Evolutionary conservation across 1,140 invertebrate genomes (phyloP).

Genomic region (Neodiprion pinetum): DNA sequence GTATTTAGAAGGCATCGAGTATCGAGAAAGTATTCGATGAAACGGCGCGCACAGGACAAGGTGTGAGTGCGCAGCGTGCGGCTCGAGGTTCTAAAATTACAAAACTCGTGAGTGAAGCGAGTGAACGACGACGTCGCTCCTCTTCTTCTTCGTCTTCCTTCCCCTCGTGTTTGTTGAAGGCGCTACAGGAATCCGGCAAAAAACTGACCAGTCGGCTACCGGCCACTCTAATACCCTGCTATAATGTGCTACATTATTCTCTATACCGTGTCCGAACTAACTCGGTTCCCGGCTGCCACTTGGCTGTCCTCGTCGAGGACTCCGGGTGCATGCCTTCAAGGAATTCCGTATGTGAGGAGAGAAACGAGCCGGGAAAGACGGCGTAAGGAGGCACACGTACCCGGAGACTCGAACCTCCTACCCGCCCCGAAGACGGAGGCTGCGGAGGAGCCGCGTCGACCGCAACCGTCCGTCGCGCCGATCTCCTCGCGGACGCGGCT

Average conservation of each 20-base stretch:
- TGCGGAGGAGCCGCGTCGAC: no score
- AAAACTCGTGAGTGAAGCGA: slow-evolving; percentile 2
- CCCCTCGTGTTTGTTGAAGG: slow-evolving; percentile 47
- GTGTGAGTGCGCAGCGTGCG: background rate
- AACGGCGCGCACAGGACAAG: background rate
- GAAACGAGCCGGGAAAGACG: slow-evolving; percentile 29
- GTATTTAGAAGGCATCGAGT: no score
- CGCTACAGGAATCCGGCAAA: slow-evolving; percentile 59
- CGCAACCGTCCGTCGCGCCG: no score
- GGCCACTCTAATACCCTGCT: slow-evolving; percentile 55
- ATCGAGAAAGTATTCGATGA: background rate
- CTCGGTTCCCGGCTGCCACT: slow-evolving; percentile 21
- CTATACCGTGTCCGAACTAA: slow-evolving; percentile 32
- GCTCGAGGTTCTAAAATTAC: background rate
- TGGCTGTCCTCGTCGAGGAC: background rate
- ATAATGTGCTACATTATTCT: slow-evolving; percentile 54
- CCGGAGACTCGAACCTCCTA: no score
- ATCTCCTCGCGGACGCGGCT: background rate
- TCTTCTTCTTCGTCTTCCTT: slow-evolving; percentile 10
- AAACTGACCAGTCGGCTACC: slow-evolving; percentile 55
- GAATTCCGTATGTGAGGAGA: background rate
- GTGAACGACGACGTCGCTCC: slow-evolving; percentile 37
- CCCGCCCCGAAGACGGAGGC: no score
- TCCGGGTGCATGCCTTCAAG: background rate
- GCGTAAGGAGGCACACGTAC: background rate